Evolutionary conservation across 1,140 invertebrate genomes (phyloP).

Genomic region (Sarcophaga peregrina): DNA sequence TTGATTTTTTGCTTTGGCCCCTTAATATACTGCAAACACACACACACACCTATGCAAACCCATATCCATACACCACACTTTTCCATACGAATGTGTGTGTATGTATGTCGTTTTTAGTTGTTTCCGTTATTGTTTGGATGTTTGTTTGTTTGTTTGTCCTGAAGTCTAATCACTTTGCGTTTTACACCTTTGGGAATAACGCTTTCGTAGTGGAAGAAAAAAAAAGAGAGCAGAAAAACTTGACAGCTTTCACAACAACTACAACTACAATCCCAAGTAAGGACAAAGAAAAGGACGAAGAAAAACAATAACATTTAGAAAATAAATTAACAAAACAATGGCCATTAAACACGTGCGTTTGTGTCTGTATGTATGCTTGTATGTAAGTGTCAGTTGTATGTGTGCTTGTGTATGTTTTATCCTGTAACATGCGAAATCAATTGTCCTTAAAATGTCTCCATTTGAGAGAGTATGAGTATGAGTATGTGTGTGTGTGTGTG

Average conservation of each 20-base stretch:
- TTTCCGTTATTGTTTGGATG: background rate
- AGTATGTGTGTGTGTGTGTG: background rate
- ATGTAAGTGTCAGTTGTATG: background rate
- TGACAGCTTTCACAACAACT: slow-evolving; percentile 31
- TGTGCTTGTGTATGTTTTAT: background rate
- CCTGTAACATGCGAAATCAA: slow-evolving; percentile 28
- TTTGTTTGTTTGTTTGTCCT: slow-evolving; percentile 2
- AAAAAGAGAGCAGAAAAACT: slow-evolving; percentile 15
- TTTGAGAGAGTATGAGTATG: background rate
- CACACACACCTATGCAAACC: background rate
- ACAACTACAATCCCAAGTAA: background rate
- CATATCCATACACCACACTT: background rate
- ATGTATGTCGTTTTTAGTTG: background rate
- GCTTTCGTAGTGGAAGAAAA: background rate
- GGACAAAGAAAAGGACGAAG: background rate
- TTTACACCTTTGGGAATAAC: slow-evolving; percentile 34
- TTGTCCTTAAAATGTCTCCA: slow-evolving; percentile 10
- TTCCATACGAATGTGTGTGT: background rate
- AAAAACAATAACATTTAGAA: slow-evolving; percentile 28
- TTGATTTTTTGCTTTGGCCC: background rate
- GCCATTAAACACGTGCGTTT: slow-evolving; percentile 13
- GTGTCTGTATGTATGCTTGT: background rate
- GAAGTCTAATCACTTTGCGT: slow-evolving; percentile 39
- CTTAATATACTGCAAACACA: background rate
- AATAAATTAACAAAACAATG: slow-evolving; percentile 28